Base-by-base conservation (phyloP, 2,888 invertebrate genomes). In the Amphipoea lucens region DNA sequence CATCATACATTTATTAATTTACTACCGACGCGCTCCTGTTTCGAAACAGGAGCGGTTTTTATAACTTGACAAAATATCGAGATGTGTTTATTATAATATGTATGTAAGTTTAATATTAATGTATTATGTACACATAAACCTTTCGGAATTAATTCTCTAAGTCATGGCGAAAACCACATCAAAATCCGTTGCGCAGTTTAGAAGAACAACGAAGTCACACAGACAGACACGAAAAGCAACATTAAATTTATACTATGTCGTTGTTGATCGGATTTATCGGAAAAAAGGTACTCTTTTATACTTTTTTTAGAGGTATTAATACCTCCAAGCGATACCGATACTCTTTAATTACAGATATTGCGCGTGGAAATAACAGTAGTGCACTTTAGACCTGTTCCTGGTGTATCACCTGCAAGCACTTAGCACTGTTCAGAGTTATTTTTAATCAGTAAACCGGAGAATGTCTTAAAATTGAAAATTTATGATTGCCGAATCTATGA, bases 281-380 rank as follows among this genome's bases (percentile, higher is more conserved):
- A 14, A 45, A 73, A 12, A 0, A 23, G 36, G 57, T 14, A 0
- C 5, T 75, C 6, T 54, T 68, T 57, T 42, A 62, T 40, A 17
- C 4, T 54, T 72, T 17, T 4, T 82, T 70, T 42, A 6, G 5
- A 66, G 11, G 60, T 54, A 68, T 40, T 6, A 20, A 74, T 60
- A 23, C 36, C 45, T 66, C 0, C n/a, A 73, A 70, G 69, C 62
- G 12, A 36, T 74, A 74, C 17, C 14, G 4, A 74, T 40, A 65
- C 63, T 69, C 69, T 62, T 63, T 70, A 70, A 82, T 82, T 76
- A 82, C 40, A 54, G 23, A 69, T 23, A 36, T 73, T 76, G 60
- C 54, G 36, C 48, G 65, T 60, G 17, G 70, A 86, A 86, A 86
- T 66, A 74, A 73, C 54, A 73, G 83, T 51, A 73, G 62, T 54